Conservation (phyloP, 2,888 invertebrate species). For the Folsomia candida region DNA sequence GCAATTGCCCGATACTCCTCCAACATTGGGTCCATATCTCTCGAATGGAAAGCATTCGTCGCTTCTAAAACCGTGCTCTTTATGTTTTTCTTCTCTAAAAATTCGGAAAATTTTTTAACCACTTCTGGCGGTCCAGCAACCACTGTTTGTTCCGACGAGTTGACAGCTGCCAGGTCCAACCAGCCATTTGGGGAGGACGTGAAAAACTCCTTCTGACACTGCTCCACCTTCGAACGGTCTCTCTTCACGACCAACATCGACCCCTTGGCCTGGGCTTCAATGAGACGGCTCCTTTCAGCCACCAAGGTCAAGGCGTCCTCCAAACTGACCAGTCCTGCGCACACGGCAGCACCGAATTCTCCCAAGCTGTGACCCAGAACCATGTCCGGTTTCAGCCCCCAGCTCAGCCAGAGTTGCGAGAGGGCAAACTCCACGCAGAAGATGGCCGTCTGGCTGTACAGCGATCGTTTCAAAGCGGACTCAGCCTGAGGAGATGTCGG, state of each 20-base stretch:
- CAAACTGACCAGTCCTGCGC: conserved; percentile 26
- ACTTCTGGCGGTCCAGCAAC: conserved; percentile 22
- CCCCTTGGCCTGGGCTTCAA: conserved; percentile 10
- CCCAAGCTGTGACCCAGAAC: conserved; percentile 41
- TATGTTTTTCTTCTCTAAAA: conserved; percentile 13
- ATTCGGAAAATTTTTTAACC: conserved; percentile 14
- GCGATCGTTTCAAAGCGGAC: conserved; percentile 16
- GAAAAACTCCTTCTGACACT: background rate
- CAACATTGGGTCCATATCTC: conserved; percentile 34
- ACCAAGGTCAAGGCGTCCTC: conserved; percentile 38
- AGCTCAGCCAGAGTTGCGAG: conserved; percentile 28
- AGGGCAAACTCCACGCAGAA: conserved; percentile 40
- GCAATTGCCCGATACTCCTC: conserved; percentile 5
- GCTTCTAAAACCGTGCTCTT: conserved; percentile 22
- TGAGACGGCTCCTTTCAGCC: conserved; percentile 33
- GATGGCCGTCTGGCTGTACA: conserved; percentile 42
- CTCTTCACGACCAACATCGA: background rate
- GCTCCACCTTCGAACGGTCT: background rate
- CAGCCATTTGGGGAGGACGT: background rate
- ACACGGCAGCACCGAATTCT: conserved; percentile 37
- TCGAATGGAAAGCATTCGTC: conserved; percentile 38
- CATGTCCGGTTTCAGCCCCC: conserved; percentile 33
- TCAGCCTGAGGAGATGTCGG: background rate
- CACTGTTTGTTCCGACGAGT: conserved; percentile 38
- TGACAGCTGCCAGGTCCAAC: conserved; percentile 39